Conservation (phyloP, 2,797 vertebrate species). For the Cyprinodon diabolis region DNA sequence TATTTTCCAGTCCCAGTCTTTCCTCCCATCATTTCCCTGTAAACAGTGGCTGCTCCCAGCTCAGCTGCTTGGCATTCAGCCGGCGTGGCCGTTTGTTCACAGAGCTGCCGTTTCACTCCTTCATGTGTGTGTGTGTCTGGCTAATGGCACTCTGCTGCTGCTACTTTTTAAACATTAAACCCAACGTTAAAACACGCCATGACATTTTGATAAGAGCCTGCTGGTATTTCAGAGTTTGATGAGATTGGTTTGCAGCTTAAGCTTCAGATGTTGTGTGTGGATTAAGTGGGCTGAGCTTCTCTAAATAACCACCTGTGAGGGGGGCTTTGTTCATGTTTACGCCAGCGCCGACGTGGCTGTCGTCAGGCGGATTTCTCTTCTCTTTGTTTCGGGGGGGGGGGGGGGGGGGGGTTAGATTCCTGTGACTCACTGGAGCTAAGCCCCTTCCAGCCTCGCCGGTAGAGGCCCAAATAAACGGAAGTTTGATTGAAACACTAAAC, state of each 20-base stretch:
- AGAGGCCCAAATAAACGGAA: too few relatives aligned
- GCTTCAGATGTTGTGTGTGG: slow-evolving; percentile 25
- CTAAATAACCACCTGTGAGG: neutral
- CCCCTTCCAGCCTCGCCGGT: neutral
- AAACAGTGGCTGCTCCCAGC: slow-evolving; percentile 34
- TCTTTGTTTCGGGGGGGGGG: neutral
- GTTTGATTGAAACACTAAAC: too few relatives aligned
- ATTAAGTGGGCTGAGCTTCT: slow-evolving; percentile 19
- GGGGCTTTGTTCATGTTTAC: neutral
- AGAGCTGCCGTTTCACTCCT: slow-evolving; percentile 29
- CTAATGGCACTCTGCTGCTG: slow-evolving; percentile 10
- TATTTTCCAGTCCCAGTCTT: neutral
- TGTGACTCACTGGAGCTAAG: neutral
- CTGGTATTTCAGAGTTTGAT: slow-evolving; percentile 26
- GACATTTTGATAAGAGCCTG: slow-evolving; percentile 35
- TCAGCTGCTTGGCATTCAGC: slow-evolving; percentile 24
- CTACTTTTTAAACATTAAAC: slow-evolving; percentile 21
- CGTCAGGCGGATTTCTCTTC: neutral
- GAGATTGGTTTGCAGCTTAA: slow-evolving; percentile 28
- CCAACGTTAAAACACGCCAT: slow-evolving; percentile 1
- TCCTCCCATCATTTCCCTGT: neutral
- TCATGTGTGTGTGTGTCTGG: slow-evolving; percentile 6
- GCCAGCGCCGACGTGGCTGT: neutral
- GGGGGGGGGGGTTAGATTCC: neutral
- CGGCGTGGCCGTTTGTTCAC: slow-evolving; percentile 22